A percentile compares a stretch with the other conserved stretches of the same genome.
These are phyloP conservation scores for Drosophila cracens DNA, from an alignment of 2,888 invertebrate genomes.

Conservation along the genomic window DNA sequence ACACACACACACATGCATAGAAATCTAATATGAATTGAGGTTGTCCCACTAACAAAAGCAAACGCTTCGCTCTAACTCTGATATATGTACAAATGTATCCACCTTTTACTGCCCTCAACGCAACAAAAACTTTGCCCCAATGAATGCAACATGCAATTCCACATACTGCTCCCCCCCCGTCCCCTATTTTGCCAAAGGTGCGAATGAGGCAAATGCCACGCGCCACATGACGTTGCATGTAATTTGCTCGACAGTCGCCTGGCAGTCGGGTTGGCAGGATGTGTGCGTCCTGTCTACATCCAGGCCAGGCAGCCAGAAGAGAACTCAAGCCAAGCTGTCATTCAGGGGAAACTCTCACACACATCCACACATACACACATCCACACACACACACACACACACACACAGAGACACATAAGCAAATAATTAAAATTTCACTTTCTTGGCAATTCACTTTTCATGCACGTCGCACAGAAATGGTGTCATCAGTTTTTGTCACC, in stretches of 20 bases:
- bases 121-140: constrained; percentile 63
- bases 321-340: constrained; percentile 63
- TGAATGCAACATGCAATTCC: constrained; percentile 66
- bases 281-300: constrained; percentile 69
- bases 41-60: constrained; percentile 80
- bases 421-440: constrained; percentile 83
- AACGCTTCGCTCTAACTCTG: constrained; percentile 62
- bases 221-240: constrained; percentile 80
- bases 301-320: constrained; percentile 63
- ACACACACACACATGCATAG: constrained; percentile 16
- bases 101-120: constrained; percentile 68
- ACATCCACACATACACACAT: constrained; percentile 10
- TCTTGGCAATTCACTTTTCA: constrained; percentile 79
- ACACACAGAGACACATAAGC: constrained; percentile 45
- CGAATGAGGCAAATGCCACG: constrained; percentile 77
- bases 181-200: constrained; percentile 51
- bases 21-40: constrained; percentile 84
- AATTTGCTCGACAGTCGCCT: constrained; percentile 74
- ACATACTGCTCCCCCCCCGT: not conserved
- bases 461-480: constrained; percentile 61
- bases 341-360: constrained; percentile 60
- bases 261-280: constrained; percentile 55
- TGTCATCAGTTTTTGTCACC: constrained; percentile 70
- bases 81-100: constrained; percentile 55
- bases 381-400: constrained; percentile 13